These are phyloP conservation scores for Thumatha senex DNA, from an alignment of 2,888 invertebrate genomes.

Conservation along the genomic window DNA sequence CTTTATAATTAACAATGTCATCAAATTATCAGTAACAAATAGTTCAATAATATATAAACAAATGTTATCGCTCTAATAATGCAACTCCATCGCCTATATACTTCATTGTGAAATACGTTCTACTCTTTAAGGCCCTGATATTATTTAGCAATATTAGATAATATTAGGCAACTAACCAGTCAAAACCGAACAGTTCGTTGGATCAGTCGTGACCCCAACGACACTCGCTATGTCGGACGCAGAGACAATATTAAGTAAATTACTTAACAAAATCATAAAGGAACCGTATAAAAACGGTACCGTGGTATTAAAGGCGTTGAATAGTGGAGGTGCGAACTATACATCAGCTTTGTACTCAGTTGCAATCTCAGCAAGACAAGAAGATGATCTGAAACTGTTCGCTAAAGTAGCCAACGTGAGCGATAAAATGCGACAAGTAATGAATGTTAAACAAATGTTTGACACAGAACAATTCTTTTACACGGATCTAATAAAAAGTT, in stretches of 20 bases:
- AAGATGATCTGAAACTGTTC: slow-evolving; percentile 42
- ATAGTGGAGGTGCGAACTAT: slow-evolving; percentile 52
- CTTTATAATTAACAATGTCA: too few species aligned
- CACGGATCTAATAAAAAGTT: slow-evolving; percentile 28
- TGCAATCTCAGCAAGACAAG: slow-evolving; percentile 27
- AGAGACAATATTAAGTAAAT: slow-evolving; percentile 34
- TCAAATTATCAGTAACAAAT: too few species aligned
- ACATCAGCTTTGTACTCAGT: slow-evolving; percentile 45
- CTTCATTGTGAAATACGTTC: too few species aligned
- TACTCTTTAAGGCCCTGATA: too few species aligned
- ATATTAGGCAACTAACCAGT: neutral
- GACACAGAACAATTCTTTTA: slow-evolving; percentile 45
- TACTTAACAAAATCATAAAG: slow-evolving; percentile 42
- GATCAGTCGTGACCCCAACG: slow-evolving; percentile 23
- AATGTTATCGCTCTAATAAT: too few species aligned
- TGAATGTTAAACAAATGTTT: slow-evolving; percentile 36
- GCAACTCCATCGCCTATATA: too few species aligned
- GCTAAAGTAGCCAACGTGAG: slow-evolving; percentile 50
- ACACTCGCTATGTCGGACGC: slow-evolving; percentile 43
- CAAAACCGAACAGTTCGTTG: neutral
- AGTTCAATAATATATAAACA: too few species aligned
- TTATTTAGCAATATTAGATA: too few species aligned
- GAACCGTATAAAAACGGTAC: slow-evolving; percentile 28
- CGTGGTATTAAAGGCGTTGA: slow-evolving; percentile 36
- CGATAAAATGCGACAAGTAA: slow-evolving; percentile 32